Percentiles rank a stretch among this genome's conserved stretches.
Conservation (phyloP, 2,113 vertebrate genomes). For the Chauna torquata region DNA sequence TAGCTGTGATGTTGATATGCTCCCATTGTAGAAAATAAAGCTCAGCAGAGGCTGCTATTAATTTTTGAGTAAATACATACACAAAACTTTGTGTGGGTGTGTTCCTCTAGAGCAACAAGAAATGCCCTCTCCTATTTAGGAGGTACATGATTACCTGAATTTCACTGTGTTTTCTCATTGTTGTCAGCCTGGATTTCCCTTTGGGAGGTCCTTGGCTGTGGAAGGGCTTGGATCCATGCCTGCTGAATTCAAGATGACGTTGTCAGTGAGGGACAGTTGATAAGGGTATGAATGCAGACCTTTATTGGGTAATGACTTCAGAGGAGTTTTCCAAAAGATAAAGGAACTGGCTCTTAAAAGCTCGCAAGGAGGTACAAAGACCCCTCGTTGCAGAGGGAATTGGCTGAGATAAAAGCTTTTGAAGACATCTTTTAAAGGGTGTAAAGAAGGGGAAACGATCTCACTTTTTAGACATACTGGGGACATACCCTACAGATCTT, state of each 20-base stretch:
- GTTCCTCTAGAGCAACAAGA: background rate
- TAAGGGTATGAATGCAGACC: background rate
- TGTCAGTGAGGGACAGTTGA: background rate
- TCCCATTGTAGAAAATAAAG: constrained; percentile 53
- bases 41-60: constrained; percentile 42
- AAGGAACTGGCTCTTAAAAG: background rate
- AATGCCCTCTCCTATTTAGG: background rate
- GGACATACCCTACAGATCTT: background rate
- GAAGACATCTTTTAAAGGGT: background rate
- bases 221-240: background rate
- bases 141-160: background rate
- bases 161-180: background rate
- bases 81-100: constrained; percentile 32
- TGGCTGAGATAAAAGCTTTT: background rate
- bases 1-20: constrained; percentile 33
- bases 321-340: background rate
- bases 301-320: background rate
- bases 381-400: background rate
- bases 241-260: background rate
- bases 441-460: background rate
- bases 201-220: background rate
- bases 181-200: background rate
- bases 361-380: background rate
- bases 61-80: constrained; percentile 40
- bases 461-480: background rate